These are phyloP conservation scores for Caenorhabditis wallacei DNA, from an alignment of 2,888 invertebrate species.

Conservation along the genomic window DNA sequence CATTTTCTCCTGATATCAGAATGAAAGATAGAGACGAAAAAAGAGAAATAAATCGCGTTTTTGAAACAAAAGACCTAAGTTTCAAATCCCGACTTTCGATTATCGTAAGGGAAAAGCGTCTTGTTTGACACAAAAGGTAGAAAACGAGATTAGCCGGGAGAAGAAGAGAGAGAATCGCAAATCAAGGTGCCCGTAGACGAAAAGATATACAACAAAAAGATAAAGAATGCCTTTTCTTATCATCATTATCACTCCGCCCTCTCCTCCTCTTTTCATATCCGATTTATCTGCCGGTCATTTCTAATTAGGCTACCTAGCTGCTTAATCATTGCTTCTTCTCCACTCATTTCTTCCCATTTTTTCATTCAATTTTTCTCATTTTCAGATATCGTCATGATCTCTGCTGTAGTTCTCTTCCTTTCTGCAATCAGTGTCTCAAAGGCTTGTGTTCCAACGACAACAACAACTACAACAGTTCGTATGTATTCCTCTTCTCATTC, in stretches of 20 bases:
- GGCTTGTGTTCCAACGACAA: constrained; percentile 57
- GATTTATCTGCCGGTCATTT: constrained; percentile 34
- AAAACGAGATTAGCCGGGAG: constrained; percentile 47
- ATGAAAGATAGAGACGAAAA: constrained; percentile 9
- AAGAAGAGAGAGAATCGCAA: constrained; percentile 24
- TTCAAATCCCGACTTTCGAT: constrained; percentile 60
- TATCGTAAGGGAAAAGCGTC: constrained; percentile 49
- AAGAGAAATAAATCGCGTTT: constrained; percentile 51
- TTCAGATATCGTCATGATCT: constrained; percentile 48
- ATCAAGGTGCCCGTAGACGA: constrained; percentile 13
- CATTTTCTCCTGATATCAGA: constrained; percentile 16
- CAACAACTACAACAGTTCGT: constrained; percentile 57
- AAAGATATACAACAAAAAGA: constrained; percentile 44
- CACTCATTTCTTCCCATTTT: not conserved
- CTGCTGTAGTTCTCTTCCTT: constrained; percentile 51
- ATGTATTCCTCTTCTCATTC: not conserved
- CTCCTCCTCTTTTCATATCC: not conserved
- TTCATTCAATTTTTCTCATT: not conserved
- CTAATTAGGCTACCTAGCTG: constrained; percentile 56
- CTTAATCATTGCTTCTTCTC: constrained; percentile 25
- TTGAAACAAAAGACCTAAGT: constrained; percentile 62
- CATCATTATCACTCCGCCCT: constrained; percentile 47
- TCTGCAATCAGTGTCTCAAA: constrained; percentile 51
- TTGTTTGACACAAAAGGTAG: constrained; percentile 58
- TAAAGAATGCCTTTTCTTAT: constrained; percentile 40